phyloP scores from a whole-genome alignment of 1,140 invertebrate genomes.

The Papilio helenus region DNA sequence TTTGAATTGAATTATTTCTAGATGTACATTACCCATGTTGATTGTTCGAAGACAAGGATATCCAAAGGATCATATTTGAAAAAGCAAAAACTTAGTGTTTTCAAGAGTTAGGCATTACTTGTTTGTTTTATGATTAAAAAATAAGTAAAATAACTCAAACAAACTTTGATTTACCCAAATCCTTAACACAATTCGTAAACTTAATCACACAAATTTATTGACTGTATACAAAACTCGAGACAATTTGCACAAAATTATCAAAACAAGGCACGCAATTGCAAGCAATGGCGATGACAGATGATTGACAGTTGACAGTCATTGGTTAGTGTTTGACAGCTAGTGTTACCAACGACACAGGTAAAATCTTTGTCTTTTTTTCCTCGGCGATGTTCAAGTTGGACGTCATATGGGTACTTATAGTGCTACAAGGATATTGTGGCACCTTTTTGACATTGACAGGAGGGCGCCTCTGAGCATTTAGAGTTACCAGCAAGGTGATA shows the following conservation, averaged over 20 bases:
- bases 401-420: no score
- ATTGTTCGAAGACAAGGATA: conserved; percentile 73
- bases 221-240: neutral
- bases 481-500: no score
- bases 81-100: neutral
- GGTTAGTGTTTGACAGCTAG: no score
- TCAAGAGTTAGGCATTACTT: no score
- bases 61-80: conserved; percentile 75
- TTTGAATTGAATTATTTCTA: conserved; percentile 43
- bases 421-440: no score
- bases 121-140: no score
- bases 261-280: neutral
- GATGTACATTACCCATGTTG: conserved; percentile 73
- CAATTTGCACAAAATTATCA: neutral
- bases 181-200: neutral
- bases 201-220: neutral
- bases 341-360: no score
- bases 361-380: no score
- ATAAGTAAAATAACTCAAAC: neutral
- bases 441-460: no score
- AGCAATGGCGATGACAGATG: neutral
- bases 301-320: neutral
- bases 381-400: no score
- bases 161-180: neutral
- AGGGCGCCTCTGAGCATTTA: no score